Percentiles rank a stretch among this genome's conserved stretches.
These are phyloP conservation scores for Dendrophyllia cribrosa DNA, from an alignment of 64 coral and sea anemone species.

Conservation along the genomic window DNA sequence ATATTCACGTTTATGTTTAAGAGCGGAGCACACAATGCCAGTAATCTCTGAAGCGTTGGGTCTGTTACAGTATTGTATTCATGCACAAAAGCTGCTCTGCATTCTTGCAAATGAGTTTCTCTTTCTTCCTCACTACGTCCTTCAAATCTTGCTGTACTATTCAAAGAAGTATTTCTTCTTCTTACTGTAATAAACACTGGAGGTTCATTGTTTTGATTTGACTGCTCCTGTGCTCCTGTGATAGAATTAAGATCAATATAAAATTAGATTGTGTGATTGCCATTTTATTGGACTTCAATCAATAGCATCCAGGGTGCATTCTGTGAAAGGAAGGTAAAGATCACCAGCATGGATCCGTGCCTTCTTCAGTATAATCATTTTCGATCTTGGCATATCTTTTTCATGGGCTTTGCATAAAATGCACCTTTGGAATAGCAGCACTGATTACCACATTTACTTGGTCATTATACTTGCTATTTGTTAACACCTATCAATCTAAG, in stretches of 20 bases:
- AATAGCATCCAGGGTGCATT: no score
- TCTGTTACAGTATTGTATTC: constrained; percentile 61
- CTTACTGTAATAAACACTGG: background rate
- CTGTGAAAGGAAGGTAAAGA: no score
- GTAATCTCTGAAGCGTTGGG: constrained; percentile 7
- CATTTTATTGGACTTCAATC: no score
- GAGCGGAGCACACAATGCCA: constrained; percentile 19
- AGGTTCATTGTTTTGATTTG: background rate
- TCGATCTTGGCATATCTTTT: no score
- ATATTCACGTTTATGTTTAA: constrained; percentile 27
- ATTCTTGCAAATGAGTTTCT: background rate
- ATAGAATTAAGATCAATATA: background rate
- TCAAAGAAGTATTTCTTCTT: background rate
- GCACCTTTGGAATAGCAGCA: no score
- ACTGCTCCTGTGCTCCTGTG: constrained; percentile 28
- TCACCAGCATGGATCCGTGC: no score
- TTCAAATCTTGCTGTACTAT: background rate
- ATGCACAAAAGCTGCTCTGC: background rate
- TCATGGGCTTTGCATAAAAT: no score
- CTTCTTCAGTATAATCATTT: no score
- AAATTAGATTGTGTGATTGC: background rate
- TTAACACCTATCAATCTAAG: no score
- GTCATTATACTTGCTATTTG: no score
- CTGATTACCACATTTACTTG: no score
- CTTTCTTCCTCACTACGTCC: background rate